phyloP scores from a whole-genome alignment of 2,888 invertebrate species.

The Agriopis marginaria region DNA sequence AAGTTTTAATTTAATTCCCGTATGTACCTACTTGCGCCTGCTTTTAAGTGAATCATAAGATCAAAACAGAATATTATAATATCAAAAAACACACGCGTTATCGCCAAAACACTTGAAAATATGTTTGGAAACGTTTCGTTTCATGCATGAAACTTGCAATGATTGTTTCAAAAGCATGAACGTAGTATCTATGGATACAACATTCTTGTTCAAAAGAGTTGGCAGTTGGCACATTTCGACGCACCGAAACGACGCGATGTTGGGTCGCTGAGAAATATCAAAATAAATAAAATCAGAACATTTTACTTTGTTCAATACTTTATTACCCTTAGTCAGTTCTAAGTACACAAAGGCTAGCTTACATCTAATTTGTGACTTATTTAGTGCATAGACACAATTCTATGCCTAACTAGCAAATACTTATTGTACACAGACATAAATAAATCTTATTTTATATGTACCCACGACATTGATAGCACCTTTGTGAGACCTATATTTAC shows the following conservation, averaged over 20 bases:
- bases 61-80: no score
- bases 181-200: no score
- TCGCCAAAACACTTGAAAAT: no score
- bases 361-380: constrained; percentile 84
- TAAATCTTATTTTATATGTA: constrained; percentile 59
- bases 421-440: constrained; percentile 77
- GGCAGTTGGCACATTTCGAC: not conserved
- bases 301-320: constrained; percentile 55
- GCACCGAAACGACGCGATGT: no score
- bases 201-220: no score
- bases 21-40: no score
- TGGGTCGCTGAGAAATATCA: not conserved
- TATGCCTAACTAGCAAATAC: constrained; percentile 55
- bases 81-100: no score
- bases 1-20: no score
- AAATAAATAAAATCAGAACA: constrained; percentile 34
- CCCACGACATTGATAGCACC: constrained; percentile 41
- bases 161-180: not conserved
- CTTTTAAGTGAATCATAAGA: no score
- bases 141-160: not conserved
- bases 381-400: constrained; percentile 30
- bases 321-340: constrained; percentile 62
- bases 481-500: constrained; percentile 36
- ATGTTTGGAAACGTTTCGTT: not conserved
- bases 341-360: constrained; percentile 81